phyloP scores from a whole-genome alignment of 2,888 invertebrate species.

The Metallyticus violacea region DNA sequence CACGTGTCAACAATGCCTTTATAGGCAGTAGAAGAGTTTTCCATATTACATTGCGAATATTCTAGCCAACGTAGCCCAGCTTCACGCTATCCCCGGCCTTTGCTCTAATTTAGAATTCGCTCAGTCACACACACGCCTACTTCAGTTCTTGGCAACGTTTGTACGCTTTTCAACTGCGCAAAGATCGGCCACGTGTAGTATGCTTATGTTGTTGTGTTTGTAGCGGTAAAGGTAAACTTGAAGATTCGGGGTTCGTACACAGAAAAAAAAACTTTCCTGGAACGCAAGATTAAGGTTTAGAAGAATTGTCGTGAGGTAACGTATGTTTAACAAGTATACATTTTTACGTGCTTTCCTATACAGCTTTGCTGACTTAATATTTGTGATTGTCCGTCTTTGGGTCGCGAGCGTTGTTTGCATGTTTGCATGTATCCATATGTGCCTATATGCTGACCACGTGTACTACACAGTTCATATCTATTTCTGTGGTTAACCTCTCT shows the following conservation, averaged over 20 bases:
- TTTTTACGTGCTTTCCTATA: not conserved
- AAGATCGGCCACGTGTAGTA: not conserved
- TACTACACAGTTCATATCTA: too few species aligned
- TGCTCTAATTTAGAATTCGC: slow-evolving; percentile 2
- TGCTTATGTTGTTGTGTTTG: not conserved
- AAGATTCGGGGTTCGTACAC: not conserved
- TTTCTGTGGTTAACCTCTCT: too few species aligned
- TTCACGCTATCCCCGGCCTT: not conserved
- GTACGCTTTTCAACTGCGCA: not conserved
- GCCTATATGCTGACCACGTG: not conserved
- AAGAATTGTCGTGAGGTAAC: not conserved
- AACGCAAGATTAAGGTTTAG: too few species aligned
- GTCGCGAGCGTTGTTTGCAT: not conserved
- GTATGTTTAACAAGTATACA: not conserved
- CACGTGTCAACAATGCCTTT: too few species aligned
- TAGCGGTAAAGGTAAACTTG: not conserved
- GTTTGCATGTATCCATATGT: not conserved
- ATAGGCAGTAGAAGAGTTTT: not conserved
- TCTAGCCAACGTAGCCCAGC: not conserved
- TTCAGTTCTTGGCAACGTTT: not conserved
- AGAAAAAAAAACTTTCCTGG: not conserved
- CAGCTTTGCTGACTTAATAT: not conserved
- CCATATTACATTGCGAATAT: not conserved
- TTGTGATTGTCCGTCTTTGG: not conserved
- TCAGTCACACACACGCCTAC: not conserved